Percentiles rank a stretch among this genome's conserved stretches.
phyloP scores from a whole-genome alignment of 2,797 vertebrate species.

The Lutjanus campechanus region DNA sequence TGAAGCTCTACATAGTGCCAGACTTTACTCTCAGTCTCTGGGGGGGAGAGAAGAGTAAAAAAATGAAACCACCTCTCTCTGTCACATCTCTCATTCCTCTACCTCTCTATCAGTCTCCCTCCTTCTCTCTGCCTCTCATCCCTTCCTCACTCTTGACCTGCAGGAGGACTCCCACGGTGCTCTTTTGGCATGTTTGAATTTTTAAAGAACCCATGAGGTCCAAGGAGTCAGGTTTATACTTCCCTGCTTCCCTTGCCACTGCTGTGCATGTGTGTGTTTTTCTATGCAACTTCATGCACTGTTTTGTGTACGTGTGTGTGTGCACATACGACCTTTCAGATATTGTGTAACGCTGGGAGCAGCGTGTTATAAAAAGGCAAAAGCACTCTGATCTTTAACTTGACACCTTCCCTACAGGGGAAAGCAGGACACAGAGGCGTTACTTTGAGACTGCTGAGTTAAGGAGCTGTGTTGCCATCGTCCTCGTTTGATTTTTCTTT shows the following conservation, averaged over 20 bases:
- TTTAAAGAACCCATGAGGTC: constrained; percentile 67
- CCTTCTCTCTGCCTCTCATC: constrained; percentile 22
- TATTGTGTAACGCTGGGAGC: constrained; percentile 57
- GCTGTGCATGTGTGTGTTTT: constrained; percentile 16
- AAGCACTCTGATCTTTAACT: constrained; percentile 79
- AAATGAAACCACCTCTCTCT: constrained; percentile 14
- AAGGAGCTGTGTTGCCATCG: constrained; percentile 40
- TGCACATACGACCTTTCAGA: constrained; percentile 65
- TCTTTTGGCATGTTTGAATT: constrained; percentile 75
- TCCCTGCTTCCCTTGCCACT: constrained; percentile 32
- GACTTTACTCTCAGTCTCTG: constrained; percentile 32
- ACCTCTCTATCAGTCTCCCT: not conserved
- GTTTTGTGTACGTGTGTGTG: constrained; percentile 36
- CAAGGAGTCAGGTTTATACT: constrained; percentile 53
- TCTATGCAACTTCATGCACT: constrained; percentile 49
- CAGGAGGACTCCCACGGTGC: constrained; percentile 65
- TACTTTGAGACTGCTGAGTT: constrained; percentile 38
- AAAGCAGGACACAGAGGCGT: constrained; percentile 31
- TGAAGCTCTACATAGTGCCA: constrained; percentile 36
- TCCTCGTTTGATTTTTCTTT: constrained; percentile 55
- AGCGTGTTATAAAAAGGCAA: constrained; percentile 71
- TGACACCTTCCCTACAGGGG: constrained; percentile 68
- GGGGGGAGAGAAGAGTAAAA: not conserved
- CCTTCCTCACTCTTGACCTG: constrained; percentile 61
- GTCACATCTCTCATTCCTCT: constrained; percentile 10